Evolutionary conservation across 2,113 vertebrate genomes (phyloP).

Genomic region (Capreolus pygargus): DNA sequence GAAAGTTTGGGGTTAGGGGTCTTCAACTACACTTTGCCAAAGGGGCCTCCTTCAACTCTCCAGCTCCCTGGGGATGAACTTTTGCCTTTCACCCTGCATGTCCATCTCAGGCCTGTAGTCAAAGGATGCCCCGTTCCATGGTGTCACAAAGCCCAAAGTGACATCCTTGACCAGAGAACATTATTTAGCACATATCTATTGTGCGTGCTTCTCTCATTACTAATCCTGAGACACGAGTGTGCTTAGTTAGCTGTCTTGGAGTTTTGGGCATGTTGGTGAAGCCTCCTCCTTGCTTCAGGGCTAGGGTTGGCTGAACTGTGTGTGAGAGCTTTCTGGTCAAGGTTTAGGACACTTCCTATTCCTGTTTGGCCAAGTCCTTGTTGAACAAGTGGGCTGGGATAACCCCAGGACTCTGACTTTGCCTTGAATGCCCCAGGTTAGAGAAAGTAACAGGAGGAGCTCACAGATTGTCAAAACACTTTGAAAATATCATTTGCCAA

Average conservation of each 20-base stretch:
- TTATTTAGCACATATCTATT: fast-evolving
- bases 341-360: background rate
- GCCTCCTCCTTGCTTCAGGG: background rate
- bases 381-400: background rate
- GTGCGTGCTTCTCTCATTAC: background rate
- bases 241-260: background rate
- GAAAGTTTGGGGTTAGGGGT: background rate
- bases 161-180: background rate
- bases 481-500: background rate
- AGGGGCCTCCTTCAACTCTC: background rate
- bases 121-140: fast-evolving
- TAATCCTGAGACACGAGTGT: fast-evolving
- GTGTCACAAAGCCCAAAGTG: background rate
- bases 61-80: background rate
- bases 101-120: background rate
- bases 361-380: background rate
- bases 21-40: background rate
- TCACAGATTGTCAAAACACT: background rate
- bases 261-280: background rate
- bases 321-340: background rate
- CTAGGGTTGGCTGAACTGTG: background rate
- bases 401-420: background rate
- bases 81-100: background rate
- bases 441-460: background rate
- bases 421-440: background rate